Base-by-base conservation (phyloP, 1,140 invertebrate genomes). In the Ceratina australensis region DNA sequence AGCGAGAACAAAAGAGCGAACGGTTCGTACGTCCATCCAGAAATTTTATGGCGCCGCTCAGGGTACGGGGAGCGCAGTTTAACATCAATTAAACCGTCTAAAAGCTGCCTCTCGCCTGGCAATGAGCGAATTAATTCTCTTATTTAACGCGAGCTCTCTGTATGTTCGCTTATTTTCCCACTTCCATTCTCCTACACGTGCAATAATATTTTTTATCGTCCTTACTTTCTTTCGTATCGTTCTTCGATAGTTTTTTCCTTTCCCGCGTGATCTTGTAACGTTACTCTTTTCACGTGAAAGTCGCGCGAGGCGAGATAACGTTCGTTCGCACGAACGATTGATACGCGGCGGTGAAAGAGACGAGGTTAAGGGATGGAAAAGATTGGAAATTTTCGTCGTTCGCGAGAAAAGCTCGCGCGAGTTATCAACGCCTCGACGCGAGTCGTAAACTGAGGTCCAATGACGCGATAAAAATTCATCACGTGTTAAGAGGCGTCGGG, bases 391-490 rank as follows among this genome's bases (percentile, higher is more conserved):
- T 69, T 20, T 50, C 54, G 5, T 8, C 28, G 18, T 20, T 68
- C 59, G 59, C 66, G 28, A 3, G 47, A 13, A 24, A 18, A 28
- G 24, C 47, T 20, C 54, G 7, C 22, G 54, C 68, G 42, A 73
- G 56, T 71, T 78, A 64, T 80, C 64, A 61, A 67, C 42, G 74
- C 49, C 49, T 67, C 63, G 63, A 20, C 56, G 33, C 56, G 61
- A n/a, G 60, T 71, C 69, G 64, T 82, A 74, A 84, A 83, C 61
- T 57, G 57, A 33, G 22, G 71, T n/a, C 13, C 49, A 68, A 68
- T 20, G 59, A 67, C 26, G 28, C 79, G 74, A 81, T 85, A 78
- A 85, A 84, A 84, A 84, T 84, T 84, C 78, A 77, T 60, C 73
- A 26, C 49, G 61, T 59, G 83, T 81, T 79, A 73, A 65, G 73